Conservation (phyloP, 2,113 vertebrate species). For the Erinaceus europaeus region DNA sequence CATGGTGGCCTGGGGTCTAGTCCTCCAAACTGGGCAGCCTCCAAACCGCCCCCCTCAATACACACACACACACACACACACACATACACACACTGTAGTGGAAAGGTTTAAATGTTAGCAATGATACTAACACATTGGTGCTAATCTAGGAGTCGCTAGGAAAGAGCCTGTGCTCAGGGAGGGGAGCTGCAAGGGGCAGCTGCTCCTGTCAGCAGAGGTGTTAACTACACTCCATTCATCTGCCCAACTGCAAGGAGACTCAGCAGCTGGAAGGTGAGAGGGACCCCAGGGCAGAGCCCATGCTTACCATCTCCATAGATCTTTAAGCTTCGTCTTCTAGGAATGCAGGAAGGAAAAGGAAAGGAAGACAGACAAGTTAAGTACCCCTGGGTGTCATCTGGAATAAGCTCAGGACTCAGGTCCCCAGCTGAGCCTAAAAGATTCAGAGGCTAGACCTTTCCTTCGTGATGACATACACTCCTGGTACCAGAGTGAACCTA, state of each 20-base stretch:
- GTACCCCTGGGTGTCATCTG: not conserved
- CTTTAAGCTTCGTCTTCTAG: constrained; percentile 62
- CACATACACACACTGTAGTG: fast-evolving
- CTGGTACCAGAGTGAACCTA: not conserved
- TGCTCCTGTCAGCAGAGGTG: not conserved
- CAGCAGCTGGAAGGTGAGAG: not conserved
- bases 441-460: not conserved
- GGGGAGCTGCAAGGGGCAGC: no score
- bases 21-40: not conserved
- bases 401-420: not conserved
- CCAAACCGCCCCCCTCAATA: not conserved
- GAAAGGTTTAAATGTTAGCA: not conserved
- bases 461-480: not conserved
- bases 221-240: not conserved
- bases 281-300: not conserved
- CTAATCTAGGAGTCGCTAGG: not conserved
- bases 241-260: not conserved
- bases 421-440: not conserved
- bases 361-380: constrained; percentile 56
- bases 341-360: constrained; percentile 23
- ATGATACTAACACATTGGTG: not conserved
- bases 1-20: not conserved
- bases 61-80: not conserved
- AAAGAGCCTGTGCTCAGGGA: not conserved
- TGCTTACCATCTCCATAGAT: constrained; percentile 67